A percentile compares a stretch with the other conserved stretches of the same genome.
Evolutionary conservation across 2,113 vertebrate genomes (phyloP).

Genomic region (Crocuta crocuta): DNA sequence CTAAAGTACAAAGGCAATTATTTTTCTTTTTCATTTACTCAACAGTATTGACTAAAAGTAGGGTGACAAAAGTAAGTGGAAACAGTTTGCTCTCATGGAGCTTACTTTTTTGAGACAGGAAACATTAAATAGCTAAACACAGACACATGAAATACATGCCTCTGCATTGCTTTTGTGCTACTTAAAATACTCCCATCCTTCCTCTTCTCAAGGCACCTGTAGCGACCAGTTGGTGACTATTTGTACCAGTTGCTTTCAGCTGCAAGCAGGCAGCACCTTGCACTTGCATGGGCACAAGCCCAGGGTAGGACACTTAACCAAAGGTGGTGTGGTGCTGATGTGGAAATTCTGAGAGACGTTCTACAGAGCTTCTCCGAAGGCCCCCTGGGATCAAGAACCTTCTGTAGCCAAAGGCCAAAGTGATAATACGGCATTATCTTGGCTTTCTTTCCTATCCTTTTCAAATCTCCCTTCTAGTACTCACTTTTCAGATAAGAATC

Average conservation of each 20-base stretch:
- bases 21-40: slow-evolving; percentile 18
- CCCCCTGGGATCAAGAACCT: background rate
- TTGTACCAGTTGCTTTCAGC: background rate
- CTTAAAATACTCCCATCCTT: background rate
- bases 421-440: background rate
- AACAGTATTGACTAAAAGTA: background rate
- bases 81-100: background rate
- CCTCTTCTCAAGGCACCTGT: background rate
- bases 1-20: background rate
- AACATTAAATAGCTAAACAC: background rate
- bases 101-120: background rate
- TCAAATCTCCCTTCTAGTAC: background rate
- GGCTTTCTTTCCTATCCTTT: background rate
- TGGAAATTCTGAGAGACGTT: background rate
- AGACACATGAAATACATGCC: background rate
- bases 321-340: background rate
- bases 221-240: background rate
- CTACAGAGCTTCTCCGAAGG: background rate
- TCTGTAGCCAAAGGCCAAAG: background rate
- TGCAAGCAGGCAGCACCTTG: too few relatives aligned
- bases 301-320: background rate
- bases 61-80: background rate
- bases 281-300: fast-evolving
- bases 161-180: background rate
- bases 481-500: background rate